These are phyloP conservation scores for Mus pahari DNA, from an alignment of 2,113 vertebrate genomes.

Conservation along the genomic window DNA sequence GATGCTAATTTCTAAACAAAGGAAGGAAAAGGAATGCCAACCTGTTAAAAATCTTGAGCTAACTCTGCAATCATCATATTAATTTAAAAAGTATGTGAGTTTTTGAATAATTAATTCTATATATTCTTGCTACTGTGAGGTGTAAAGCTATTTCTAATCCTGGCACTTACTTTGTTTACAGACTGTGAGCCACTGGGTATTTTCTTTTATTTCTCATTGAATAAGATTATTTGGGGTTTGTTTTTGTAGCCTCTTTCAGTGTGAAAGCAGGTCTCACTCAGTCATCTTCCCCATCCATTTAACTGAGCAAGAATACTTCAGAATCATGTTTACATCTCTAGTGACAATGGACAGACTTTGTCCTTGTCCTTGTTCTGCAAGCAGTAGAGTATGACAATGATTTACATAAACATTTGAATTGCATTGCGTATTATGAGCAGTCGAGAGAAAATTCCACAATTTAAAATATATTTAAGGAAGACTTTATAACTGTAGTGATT, in stretches of 20 bases:
- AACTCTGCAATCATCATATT: neutral
- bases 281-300: neutral
- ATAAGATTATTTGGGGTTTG: neutral
- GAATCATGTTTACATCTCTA: neutral
- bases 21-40: neutral
- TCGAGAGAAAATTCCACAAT: neutral
- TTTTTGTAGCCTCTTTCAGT: neutral
- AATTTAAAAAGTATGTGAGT: neutral
- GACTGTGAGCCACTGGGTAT: neutral
- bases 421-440: neutral
- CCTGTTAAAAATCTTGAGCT: neutral
- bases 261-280: neutral
- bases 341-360: neutral
- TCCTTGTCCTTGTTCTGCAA: neutral
- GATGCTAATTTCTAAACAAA: neutral
- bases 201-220: conserved; percentile 8
- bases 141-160: neutral
- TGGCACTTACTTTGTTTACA: neutral
- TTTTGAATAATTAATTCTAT: conserved; percentile 5
- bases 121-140: neutral
- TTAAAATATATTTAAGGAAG: neutral
- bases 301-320: neutral
- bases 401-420: neutral
- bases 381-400: neutral
- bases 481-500: neutral